A percentile compares a stretch with the other conserved stretches of the same genome.
Conservation (phyloP, 1,140 invertebrate species). For the Planococcus citri region DNA sequence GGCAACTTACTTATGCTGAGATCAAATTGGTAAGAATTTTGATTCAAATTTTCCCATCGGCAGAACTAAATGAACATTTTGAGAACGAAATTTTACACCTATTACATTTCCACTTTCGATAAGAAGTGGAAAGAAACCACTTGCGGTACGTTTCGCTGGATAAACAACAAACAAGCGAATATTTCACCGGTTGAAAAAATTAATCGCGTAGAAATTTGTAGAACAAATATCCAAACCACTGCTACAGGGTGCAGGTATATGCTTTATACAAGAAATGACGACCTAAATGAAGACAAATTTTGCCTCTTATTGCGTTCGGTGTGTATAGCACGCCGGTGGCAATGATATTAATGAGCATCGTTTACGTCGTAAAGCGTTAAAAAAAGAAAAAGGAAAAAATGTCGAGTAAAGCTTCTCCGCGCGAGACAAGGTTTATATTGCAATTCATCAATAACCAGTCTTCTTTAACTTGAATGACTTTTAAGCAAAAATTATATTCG, state of each 20-base stretch:
- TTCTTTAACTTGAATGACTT: neutral
- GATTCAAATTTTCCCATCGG: too few relatives aligned
- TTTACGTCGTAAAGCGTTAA: neutral
- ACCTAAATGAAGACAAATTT: constrained; percentile 7
- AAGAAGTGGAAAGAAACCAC: too few relatives aligned
- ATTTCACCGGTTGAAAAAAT: neutral
- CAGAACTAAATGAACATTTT: too few relatives aligned
- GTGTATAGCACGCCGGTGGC: neutral
- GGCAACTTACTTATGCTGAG: too few relatives aligned
- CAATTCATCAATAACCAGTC: neutral
- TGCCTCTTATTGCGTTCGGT: neutral
- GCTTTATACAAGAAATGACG: neutral
- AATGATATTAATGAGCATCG: neutral
- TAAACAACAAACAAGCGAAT: too few relatives aligned
- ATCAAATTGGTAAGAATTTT: too few relatives aligned
- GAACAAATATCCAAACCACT: neutral
- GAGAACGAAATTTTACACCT: too few relatives aligned
- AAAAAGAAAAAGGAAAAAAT: neutral
- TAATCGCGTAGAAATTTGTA: neutral
- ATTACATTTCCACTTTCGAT: too few relatives aligned
- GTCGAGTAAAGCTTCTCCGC: neutral
- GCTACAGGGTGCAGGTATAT: neutral
- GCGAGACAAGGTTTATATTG: neutral
- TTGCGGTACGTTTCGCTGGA: too few relatives aligned
- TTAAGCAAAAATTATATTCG: too few relatives aligned